A percentile compares a stretch with the other conserved stretches of the same genome.
Conservation (phyloP, 2,797 vertebrate genomes). For the Forpus xanthops region DNA sequence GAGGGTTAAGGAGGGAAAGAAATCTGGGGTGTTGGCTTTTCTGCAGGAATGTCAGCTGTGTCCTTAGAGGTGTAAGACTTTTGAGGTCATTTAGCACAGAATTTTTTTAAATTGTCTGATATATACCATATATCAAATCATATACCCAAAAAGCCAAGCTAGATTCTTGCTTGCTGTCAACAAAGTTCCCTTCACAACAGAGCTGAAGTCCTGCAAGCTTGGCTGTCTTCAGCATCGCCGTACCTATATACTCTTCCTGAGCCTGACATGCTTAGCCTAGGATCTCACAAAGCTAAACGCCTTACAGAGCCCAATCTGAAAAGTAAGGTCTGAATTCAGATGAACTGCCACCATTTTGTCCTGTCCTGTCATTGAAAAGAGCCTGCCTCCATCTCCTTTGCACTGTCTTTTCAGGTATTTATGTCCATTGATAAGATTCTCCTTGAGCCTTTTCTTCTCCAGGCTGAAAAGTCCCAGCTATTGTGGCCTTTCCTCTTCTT, state of each 20-base stretch:
- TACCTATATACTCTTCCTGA: neutral
- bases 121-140: neutral
- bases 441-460: neutral
- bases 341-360: neutral
- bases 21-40: neutral
- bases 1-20: neutral
- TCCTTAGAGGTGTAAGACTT: neutral
- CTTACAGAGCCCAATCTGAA: neutral
- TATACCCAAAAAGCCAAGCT: neutral
- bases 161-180: neutral
- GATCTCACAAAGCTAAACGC: neutral
- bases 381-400: neutral
- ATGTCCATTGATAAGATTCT: neutral
- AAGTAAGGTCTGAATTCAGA: neutral
- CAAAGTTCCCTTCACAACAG: neutral
- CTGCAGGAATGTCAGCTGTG: neutral
- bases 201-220: neutral
- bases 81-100: neutral
- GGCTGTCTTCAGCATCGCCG: rapidly evolving
- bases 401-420: neutral
- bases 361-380: neutral
- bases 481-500: neutral
- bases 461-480: neutral
- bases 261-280: neutral
- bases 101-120: neutral